A percentile compares a stretch with the other conserved stretches of the same genome.
phyloP scores from a whole-genome alignment of 2,113 vertebrate species.

The Anseranas semipalmata region DNA sequence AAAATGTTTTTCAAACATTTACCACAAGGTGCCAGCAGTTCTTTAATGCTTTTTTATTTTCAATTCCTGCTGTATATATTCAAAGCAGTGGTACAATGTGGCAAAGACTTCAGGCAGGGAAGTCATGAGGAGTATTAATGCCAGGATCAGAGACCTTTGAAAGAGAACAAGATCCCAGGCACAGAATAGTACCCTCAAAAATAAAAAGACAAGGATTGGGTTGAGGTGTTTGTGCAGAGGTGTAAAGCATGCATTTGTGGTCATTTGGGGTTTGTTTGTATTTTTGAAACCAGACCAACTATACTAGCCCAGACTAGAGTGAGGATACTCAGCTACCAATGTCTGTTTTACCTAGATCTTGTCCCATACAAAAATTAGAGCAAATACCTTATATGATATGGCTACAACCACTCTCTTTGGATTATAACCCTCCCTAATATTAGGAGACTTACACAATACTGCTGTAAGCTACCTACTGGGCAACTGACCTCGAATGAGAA shows the following conservation, averaged over 20 bases:
- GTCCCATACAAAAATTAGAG: background rate
- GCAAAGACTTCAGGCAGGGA: background rate
- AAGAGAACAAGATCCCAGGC: background rate
- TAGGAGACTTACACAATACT: background rate
- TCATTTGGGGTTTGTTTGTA: background rate
- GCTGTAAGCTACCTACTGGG: background rate
- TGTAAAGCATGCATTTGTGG: background rate
- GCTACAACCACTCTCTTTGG: background rate
- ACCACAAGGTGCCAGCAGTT: conserved; percentile 76
- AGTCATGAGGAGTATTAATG: background rate
- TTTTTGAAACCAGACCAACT: background rate
- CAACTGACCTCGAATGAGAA: background rate
- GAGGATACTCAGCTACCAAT: background rate
- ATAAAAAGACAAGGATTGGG: background rate
- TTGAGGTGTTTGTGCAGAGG: background rate
- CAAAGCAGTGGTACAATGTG: background rate
- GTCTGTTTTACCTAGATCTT: background rate
- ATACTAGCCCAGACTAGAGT: background rate
- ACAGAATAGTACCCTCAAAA: background rate
- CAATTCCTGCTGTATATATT: background rate
- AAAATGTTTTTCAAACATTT: conserved; percentile 72
- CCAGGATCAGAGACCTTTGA: background rate
- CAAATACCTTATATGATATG: background rate
- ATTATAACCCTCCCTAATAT: background rate
- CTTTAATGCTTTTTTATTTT: conserved; percentile 65